Conservation (phyloP, 2,888 invertebrate genomes). For the Hedychridium roseum region DNA sequence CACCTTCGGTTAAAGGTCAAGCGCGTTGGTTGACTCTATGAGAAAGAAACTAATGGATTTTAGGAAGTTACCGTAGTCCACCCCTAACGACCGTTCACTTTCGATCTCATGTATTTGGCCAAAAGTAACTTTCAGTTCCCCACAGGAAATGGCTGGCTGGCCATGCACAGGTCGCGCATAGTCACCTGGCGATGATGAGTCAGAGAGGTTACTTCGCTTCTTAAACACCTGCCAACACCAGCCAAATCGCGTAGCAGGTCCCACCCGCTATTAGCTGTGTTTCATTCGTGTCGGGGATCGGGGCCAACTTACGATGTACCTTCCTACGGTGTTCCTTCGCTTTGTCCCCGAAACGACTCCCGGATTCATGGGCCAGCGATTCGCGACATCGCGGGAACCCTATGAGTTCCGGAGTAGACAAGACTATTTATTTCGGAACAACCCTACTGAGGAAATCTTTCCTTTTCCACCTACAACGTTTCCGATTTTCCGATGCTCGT, state of each 20-base stretch:
- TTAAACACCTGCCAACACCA: conserved; percentile 51
- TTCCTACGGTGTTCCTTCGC: conserved; percentile 39
- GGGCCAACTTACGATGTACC: conserved; percentile 10
- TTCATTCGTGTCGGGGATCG: conserved; percentile 11
- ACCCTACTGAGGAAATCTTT: too few species aligned
- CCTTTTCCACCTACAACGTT: conserved; percentile 8
- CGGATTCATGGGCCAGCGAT: conserved; percentile 59
- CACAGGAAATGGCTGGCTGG: too few species aligned
- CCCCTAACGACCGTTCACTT: too few species aligned
- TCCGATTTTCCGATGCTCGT: conserved; percentile 7
- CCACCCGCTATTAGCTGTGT: conserved; percentile 40
- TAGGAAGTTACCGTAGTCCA: too few species aligned
- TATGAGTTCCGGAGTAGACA: too few species aligned
- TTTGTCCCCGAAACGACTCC: conserved; percentile 49
- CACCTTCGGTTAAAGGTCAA: too few species aligned
- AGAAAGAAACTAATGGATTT: too few species aligned
- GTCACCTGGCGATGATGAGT: conserved; percentile 60
- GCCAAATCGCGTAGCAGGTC: conserved; percentile 48
- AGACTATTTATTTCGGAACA: too few species aligned
- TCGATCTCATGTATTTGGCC: too few species aligned
- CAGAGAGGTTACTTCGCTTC: conserved; percentile 48
- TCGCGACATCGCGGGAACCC: conserved; percentile 45
- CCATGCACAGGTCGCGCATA: too few species aligned
- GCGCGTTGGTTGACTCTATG: too few species aligned
- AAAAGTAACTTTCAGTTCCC: too few species aligned